Percentiles rank a stretch among this genome's conserved stretches.
Evolutionary conservation across 2,888 invertebrate genomes (phyloP).

Genomic region (Clitarchus hookeri): DNA sequence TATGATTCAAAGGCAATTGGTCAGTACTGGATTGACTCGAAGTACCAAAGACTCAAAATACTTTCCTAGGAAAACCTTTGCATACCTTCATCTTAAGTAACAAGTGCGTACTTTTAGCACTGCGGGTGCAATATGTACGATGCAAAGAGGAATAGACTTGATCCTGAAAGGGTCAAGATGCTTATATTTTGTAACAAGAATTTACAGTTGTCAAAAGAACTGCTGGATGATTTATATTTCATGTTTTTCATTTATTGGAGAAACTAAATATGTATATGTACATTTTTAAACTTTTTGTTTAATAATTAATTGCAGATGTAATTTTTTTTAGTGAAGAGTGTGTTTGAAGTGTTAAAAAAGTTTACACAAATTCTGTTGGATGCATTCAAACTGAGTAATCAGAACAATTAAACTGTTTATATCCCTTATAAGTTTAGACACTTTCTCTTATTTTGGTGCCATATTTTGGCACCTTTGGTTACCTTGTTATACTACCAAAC

Average conservation of each 20-base stretch:
- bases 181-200: not conserved
- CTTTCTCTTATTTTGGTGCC: no score
- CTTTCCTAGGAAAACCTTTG: not conserved
- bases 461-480: no score
- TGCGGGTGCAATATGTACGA: not conserved
- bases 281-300: no score
- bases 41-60: not conserved
- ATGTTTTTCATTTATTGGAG: not conserved
- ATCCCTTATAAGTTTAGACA: no score
- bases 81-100: not conserved
- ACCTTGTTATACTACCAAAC: no score
- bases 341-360: no score
- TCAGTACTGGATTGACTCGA: not conserved
- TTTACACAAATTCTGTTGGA: no score
- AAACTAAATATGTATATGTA: no score
- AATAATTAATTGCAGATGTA: no score
- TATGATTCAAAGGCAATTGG: not conserved
- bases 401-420: no score
- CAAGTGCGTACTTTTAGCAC: not conserved
- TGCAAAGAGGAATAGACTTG: not conserved
- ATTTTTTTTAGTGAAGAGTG: no score
- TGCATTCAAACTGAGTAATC: no score
- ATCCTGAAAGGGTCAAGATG: not conserved
- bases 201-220: not conserved
- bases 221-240: not conserved